Conservation (phyloP, 64 coral and sea anemone species). For the Montipora foliosa region DNA sequence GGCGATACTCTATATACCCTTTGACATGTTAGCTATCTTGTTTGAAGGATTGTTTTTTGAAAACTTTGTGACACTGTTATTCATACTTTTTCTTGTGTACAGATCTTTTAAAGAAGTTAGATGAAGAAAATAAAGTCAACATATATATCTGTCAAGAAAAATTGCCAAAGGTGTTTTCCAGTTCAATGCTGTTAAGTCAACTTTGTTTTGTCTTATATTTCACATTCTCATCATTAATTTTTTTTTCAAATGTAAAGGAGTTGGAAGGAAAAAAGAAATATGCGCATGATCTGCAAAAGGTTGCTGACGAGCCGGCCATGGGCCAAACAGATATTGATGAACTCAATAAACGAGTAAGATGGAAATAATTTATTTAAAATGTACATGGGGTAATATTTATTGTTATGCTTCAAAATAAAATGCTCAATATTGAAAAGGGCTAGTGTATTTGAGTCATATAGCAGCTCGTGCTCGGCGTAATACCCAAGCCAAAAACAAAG, state of each 20-base stretch:
- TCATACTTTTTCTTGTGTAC: neutral
- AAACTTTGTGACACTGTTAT: neutral
- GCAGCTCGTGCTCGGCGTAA: no score
- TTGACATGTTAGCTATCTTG: no score
- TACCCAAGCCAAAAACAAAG: no score
- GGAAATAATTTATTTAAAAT: neutral
- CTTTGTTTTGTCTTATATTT: no score
- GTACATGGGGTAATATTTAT: no score
- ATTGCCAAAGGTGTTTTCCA: slow-evolving; percentile 81
- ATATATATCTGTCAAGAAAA: slow-evolving; percentile 99
- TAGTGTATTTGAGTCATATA: no score
- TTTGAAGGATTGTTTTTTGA: neutral
- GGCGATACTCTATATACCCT: no score
- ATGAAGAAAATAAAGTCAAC: slow-evolving; percentile 98
- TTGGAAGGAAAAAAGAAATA: slow-evolving; percentile 91
- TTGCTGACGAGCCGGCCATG: slow-evolving; percentile 98
- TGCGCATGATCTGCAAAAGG: slow-evolving; percentile 85
- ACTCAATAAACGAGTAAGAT: slow-evolving; percentile 85
- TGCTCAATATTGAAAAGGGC: no score
- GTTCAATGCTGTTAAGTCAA: neutral
- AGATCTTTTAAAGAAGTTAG: slow-evolving; percentile 93
- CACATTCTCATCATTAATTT: neutral
- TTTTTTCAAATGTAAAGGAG: slow-evolving; percentile 55
- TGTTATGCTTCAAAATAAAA: no score
- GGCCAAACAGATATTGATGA: slow-evolving; percentile 94